Percentiles rank a stretch among this genome's conserved stretches.
These are phyloP conservation scores for Hybos culiciformis DNA, from an alignment of 2,888 invertebrate species.

Conservation along the genomic window DNA sequence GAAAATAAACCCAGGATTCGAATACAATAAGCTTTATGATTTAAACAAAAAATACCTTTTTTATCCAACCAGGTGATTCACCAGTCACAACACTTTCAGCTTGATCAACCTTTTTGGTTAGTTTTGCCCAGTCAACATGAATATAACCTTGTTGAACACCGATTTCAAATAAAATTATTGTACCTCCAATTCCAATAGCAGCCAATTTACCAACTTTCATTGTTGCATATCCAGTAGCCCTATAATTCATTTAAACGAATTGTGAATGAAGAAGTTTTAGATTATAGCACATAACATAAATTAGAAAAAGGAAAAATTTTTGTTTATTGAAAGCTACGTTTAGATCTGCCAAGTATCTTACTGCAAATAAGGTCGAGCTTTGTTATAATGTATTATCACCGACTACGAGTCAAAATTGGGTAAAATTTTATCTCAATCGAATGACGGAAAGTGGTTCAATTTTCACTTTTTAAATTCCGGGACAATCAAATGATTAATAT, in stretches of 20 bases:
- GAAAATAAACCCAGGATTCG: too few relatives aligned
- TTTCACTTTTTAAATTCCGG: too few relatives aligned
- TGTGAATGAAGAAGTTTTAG: not conserved
- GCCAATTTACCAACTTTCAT: constrained; percentile 80
- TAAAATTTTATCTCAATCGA: not conserved
- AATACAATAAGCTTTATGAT: too few relatives aligned
- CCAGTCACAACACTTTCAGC: constrained; percentile 68
- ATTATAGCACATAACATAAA: not conserved
- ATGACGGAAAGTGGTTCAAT: not conserved
- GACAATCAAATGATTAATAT: not conserved
- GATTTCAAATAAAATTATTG: constrained; percentile 75
- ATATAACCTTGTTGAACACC: constrained; percentile 90
- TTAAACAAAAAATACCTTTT: too few relatives aligned
- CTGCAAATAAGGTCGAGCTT: not conserved
- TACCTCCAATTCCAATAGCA: constrained; percentile 79
- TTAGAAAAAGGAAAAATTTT: not conserved
- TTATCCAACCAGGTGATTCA: constrained; percentile 58
- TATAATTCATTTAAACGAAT: constrained; percentile 13
- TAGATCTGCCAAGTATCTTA: not conserved
- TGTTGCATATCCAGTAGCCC: constrained; percentile 32
- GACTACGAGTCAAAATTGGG: not conserved
- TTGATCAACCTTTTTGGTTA: constrained; percentile 68
- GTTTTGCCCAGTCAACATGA: constrained; percentile 80
- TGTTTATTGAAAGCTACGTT: not conserved
- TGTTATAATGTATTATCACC: not conserved